A percentile compares a stretch with the other conserved stretches of the same genome.
Evolutionary conservation across 2,888 invertebrate genomes (phyloP).

Genomic region (Caenorhabditis sulstoni): DNA sequence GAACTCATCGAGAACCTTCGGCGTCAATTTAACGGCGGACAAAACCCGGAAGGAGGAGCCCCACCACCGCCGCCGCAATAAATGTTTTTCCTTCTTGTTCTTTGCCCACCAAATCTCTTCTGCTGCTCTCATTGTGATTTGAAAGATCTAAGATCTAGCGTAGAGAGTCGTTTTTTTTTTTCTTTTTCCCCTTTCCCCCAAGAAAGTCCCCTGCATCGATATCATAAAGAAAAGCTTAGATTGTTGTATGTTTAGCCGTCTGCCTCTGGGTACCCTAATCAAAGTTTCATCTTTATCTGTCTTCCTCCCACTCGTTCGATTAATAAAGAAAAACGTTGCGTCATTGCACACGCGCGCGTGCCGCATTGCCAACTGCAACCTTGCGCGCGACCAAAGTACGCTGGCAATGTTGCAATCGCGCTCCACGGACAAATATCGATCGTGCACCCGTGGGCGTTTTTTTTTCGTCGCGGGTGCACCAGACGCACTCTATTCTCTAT

Average conservation of each 20-base stretch:
- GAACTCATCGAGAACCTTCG: conserved; percentile 89
- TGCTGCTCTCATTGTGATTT: no score
- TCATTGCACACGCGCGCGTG: no score
- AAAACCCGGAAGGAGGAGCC: conserved; percentile 24
- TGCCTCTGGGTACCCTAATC: no score
- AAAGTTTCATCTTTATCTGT: no score
- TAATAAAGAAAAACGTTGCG: no score
- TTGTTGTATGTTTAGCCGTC: not conserved
- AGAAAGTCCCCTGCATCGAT: not conserved
- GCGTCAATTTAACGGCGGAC: conserved; percentile 84
- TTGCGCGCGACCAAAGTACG: not conserved
- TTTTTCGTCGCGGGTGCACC: not conserved
- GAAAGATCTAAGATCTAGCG: not conserved
- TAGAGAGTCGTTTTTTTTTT: not conserved
- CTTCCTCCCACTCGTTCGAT: no score
- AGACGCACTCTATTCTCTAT: conserved; percentile 3
- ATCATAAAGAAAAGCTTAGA: not conserved
- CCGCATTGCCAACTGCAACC: no score
- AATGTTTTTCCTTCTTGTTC: conserved; percentile 3
- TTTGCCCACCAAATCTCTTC: not conserved
- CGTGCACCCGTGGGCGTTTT: not conserved
- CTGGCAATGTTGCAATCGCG: conserved; percentile 13
- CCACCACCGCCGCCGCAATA: conserved; percentile 52
- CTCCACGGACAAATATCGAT: conserved; percentile 30
- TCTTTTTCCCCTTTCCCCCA: not conserved